Conservation (phyloP, 2,797 vertebrate genomes). For the Scolopax bukidnonensis region DNA sequence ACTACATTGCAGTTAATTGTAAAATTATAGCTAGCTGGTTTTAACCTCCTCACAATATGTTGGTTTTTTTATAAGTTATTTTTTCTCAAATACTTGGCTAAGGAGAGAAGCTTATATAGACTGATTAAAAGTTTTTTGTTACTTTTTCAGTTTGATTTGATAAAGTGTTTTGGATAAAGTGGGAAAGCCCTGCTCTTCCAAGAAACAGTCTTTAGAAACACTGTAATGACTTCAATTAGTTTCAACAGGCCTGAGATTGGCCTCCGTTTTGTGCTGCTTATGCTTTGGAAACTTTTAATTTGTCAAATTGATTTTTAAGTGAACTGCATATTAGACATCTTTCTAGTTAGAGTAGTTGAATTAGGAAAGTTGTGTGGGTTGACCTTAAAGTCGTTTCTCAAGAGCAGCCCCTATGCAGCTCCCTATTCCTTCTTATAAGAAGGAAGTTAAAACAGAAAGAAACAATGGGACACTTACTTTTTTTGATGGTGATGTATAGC, state of each 20-base stretch:
- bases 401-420: not conserved
- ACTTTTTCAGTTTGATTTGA: not conserved
- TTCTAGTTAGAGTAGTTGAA: not conserved
- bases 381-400: not conserved
- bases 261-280: not conserved
- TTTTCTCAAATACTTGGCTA: not conserved
- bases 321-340: not conserved
- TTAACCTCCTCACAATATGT: not conserved
- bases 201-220: not conserved
- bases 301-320: not conserved
- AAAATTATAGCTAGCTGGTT: not conserved
- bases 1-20: not conserved
- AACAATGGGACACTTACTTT: not conserved
- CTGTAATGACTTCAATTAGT: not conserved
- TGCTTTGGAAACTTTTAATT: not conserved
- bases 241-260: not conserved
- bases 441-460: not conserved
- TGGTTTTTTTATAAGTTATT: not conserved
- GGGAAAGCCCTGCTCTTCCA: not conserved
- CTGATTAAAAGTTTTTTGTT: not conserved
- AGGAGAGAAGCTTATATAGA: not conserved
- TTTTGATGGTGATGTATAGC: not conserved
- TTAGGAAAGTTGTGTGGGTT: not conserved
- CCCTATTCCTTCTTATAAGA: not conserved
- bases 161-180: not conserved